Percentiles rank a stretch among this genome's conserved stretches.
Conservation (phyloP, 1,140 invertebrate genomes). For the Formica selysi region DNA sequence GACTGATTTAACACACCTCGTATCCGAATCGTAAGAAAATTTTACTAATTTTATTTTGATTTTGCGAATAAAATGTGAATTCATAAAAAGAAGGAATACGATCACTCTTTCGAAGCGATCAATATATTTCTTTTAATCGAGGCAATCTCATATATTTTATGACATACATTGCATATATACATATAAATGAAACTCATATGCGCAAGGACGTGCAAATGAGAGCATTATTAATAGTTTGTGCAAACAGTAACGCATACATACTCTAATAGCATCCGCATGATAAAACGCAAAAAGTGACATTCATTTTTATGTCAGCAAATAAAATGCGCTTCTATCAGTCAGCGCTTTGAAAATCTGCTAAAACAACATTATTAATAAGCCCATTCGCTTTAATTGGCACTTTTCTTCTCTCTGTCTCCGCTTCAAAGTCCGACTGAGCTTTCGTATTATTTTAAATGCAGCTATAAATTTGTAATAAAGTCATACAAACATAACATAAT, state of each 20-base stretch:
- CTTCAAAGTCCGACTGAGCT: too few species aligned
- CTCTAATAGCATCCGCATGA: background rate
- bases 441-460: background rate
- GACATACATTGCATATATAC: background rate
- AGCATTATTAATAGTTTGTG: conserved; percentile 1
- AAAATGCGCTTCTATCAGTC: background rate
- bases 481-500: background rate
- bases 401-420: background rate
- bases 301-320: background rate
- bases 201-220: conserved; percentile 40
- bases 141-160: background rate
- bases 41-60: too few species aligned
- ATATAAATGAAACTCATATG: conserved; percentile 27
- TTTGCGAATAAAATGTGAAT: too few species aligned
- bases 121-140: too few species aligned
- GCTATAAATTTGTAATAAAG: background rate
- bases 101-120: too few species aligned
- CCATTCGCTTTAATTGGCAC: background rate
- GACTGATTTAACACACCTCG: too few species aligned
- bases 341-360: background rate
- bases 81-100: too few species aligned
- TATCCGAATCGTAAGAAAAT: too few species aligned
- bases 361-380: background rate
- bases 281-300: background rate
- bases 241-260: background rate